These are phyloP conservation scores for Nudaria mundana DNA, from an alignment of 2,888 invertebrate genomes.

Conservation along the genomic window DNA sequence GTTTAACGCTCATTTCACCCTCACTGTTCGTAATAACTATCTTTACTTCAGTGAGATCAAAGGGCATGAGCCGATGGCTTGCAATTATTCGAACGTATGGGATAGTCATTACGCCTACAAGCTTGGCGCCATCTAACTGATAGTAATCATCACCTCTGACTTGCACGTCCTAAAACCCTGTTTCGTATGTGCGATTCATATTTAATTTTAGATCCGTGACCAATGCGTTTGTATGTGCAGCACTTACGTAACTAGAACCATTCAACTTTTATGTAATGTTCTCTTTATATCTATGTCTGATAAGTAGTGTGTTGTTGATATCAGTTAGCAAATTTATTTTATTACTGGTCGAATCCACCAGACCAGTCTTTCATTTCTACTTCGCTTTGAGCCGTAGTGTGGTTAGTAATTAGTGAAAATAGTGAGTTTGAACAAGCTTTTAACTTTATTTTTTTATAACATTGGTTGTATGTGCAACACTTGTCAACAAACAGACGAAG, in stretches of 20 bases:
- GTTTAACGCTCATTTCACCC: slow-evolving; percentile 75
- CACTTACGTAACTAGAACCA: not conserved
- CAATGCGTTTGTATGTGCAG: slow-evolving; percentile 4
- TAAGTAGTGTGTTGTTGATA: not conserved
- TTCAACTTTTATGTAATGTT: not conserved
- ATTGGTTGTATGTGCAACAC: too few relatives aligned
- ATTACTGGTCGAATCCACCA: too few relatives aligned
- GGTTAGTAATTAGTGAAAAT: too few relatives aligned
- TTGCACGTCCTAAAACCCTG: slow-evolving; percentile 49
- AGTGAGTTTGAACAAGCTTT: too few relatives aligned
- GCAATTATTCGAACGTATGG: slow-evolving; percentile 75
- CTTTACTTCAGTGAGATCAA: slow-evolving; percentile 71
- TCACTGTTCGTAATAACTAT: slow-evolving; percentile 75
- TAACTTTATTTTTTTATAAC: too few relatives aligned
- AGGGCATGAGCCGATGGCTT: slow-evolving; percentile 72
- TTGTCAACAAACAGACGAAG: too few relatives aligned
- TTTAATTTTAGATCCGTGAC: slow-evolving; percentile 29
- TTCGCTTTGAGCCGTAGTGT: not conserved
- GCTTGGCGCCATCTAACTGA: slow-evolving; percentile 61
- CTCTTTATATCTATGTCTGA: too few relatives aligned
- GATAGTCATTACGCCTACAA: slow-evolving; percentile 64
- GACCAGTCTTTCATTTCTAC: not conserved
- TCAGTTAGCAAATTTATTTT: too few relatives aligned
- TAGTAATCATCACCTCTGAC: slow-evolving; percentile 70
- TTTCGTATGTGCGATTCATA: slow-evolving; percentile 30